A percentile compares a stretch with the other conserved stretches of the same genome.
Evolutionary conservation across 2,888 invertebrate species (phyloP).

Genomic region (Dicyrtoma fusca): DNA sequence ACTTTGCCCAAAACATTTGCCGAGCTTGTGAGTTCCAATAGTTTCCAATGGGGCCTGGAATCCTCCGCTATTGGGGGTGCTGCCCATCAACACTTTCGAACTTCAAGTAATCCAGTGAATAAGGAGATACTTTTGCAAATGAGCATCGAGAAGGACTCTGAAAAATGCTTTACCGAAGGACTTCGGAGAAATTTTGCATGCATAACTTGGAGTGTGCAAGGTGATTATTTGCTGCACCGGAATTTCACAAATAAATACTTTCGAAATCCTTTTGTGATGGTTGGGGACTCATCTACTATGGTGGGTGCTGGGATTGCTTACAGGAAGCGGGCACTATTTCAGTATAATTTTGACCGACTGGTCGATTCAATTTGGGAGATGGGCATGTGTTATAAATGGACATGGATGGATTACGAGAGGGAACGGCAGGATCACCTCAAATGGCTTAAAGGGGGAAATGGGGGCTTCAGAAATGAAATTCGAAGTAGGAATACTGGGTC

Average conservation of each 20-base stretch:
- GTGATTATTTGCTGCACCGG: constrained; percentile 35
- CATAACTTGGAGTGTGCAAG: constrained; percentile 33
- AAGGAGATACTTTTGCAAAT: constrained; percentile 17
- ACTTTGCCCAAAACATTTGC: constrained; percentile 33
- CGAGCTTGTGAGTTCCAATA: constrained; percentile 19
- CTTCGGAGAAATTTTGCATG: constrained; percentile 38
- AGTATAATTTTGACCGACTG: constrained; percentile 19
- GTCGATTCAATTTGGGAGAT: constrained; percentile 16
- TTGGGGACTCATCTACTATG: constrained; percentile 30
- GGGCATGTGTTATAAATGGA: constrained; percentile 28
- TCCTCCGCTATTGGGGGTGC: constrained; percentile 36
- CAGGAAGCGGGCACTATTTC: constrained; percentile 13
- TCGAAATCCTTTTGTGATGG: constrained; percentile 35
- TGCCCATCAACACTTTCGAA: constrained; percentile 34
- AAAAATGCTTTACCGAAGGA: constrained; percentile 35
- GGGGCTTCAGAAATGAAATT: no score
- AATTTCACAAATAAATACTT: constrained; percentile 29
- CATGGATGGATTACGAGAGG: constrained; percentile 18
- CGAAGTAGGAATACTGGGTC: no score
- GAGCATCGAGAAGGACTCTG: constrained; percentile 28
- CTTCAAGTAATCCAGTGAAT: constrained; percentile 32
- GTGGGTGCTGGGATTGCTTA: constrained; percentile 29
- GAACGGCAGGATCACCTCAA: constrained; percentile 15
- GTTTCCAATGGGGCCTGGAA: constrained; percentile 34
- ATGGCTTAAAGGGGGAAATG: constrained; percentile 13